phyloP scores from a whole-genome alignment of 2,797 vertebrate genomes.

The Acomys russatus region DNA sequence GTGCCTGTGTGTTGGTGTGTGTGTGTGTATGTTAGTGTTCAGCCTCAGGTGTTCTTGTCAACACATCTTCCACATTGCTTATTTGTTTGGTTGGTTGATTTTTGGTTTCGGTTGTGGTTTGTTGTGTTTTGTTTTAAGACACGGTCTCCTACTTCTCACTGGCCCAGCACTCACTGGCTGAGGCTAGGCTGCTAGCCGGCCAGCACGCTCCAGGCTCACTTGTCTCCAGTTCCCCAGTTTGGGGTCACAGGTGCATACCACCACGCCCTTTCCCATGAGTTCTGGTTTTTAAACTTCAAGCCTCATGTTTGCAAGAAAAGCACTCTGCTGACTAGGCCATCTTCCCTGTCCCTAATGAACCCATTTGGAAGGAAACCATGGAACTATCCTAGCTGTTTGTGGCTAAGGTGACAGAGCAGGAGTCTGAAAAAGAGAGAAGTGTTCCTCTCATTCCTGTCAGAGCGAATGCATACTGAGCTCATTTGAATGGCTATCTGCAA shows the following conservation, averaged over 20 bases:
- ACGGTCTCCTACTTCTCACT: neutral
- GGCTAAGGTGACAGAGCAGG: neutral
- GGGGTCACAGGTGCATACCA: neutral
- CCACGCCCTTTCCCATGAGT: neutral
- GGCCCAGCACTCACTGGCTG: neutral
- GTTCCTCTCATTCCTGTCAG: slow-evolving; percentile 49
- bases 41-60: neutral
- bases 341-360: slow-evolving; percentile 27
- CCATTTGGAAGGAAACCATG: slow-evolving; percentile 62
- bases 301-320: neutral
- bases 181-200: neutral
- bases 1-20: neutral
- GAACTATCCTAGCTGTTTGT: neutral
- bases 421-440: neutral
- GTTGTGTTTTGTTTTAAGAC: neutral
- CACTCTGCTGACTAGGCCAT: neutral
- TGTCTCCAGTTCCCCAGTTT: neutral
- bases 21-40: neutral
- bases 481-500: slow-evolving; percentile 65
- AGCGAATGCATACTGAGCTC: slow-evolving; percentile 67
- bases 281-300: neutral
- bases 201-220: neutral
- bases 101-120: neutral
- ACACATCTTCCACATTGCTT: neutral
- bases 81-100: neutral